phyloP scores from a whole-genome alignment of 1,140 invertebrate genomes.

The Rhopalosiphum maidis region DNA sequence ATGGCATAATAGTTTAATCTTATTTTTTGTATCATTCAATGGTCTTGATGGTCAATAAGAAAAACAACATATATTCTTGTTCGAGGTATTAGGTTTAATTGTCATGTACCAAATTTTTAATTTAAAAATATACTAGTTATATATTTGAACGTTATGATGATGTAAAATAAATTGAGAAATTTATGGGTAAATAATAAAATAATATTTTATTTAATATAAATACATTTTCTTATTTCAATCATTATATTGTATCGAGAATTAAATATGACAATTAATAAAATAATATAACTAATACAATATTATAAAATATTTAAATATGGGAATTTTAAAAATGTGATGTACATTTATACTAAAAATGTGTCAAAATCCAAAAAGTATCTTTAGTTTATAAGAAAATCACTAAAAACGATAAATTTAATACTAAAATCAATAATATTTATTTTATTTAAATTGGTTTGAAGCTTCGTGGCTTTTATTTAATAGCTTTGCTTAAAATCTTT shows the following conservation, averaged over 20 bases:
- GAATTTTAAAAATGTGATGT: neutral
- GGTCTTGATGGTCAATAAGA: too few relatives aligned
- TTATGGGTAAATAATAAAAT: neutral
- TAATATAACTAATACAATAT: neutral
- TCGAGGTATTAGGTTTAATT: too few relatives aligned
- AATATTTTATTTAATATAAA: neutral
- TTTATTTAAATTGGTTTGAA: neutral
- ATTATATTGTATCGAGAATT: neutral
- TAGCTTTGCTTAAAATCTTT: neutral
- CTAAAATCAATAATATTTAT: neutral
- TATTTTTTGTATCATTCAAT: too few relatives aligned
- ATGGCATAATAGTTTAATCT: too few relatives aligned
- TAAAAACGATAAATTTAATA: neutral
- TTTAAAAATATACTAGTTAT: too few relatives aligned
- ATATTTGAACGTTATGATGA: neutral
- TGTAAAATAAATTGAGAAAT: neutral
- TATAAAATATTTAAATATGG: neutral
- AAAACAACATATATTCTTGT: too few relatives aligned
- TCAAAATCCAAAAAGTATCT: neutral
- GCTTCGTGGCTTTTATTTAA: neutral
- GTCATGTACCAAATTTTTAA: too few relatives aligned
- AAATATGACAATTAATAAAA: neutral
- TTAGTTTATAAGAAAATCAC: neutral
- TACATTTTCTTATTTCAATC: neutral
- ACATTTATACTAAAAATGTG: neutral